Evolutionary conservation across 2,888 invertebrate species (phyloP).

Genomic region (Pachydiplax longipennis): DNA sequence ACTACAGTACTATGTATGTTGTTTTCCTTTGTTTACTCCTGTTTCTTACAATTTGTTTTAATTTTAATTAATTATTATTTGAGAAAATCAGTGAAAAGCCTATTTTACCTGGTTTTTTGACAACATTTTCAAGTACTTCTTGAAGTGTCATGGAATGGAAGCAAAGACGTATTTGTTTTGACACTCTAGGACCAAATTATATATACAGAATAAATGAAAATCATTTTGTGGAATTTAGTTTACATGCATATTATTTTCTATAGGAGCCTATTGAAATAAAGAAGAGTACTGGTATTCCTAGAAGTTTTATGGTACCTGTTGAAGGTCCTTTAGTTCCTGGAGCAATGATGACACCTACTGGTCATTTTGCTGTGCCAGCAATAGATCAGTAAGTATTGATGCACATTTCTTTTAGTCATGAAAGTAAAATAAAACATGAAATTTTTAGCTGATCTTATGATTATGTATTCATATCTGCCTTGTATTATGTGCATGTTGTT

Average conservation of each 20-base stretch:
- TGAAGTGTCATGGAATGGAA: no score
- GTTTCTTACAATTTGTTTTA: neutral
- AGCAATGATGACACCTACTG: constrained; percentile 88
- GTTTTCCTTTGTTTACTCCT: neutral
- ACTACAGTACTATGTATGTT: constrained; percentile 47
- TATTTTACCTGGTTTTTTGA: no score
- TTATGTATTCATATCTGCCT: no score
- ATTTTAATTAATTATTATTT: constrained; percentile 19
- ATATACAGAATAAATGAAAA: no score
- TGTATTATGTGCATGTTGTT: no score
- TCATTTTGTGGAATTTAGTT: constrained; percentile 9
- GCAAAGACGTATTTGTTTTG: no score
- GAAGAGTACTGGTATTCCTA: constrained; percentile 96
- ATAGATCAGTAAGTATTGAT: constrained; percentile 78
- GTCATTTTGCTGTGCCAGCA: constrained; percentile 86
- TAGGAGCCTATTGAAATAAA: constrained; percentile 80
- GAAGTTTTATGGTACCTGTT: constrained; percentile 95
- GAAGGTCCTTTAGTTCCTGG: constrained; percentile 88
- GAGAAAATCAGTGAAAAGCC: neutral
- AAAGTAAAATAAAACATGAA: neutral
- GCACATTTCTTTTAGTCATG: neutral
- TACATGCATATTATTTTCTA: constrained; percentile 55
- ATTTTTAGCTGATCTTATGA: neutral
- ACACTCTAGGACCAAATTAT: no score
- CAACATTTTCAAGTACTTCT: no score